Evolutionary conservation across 2,888 invertebrate genomes (phyloP).

Genomic region (Crepidodera aurea): DNA sequence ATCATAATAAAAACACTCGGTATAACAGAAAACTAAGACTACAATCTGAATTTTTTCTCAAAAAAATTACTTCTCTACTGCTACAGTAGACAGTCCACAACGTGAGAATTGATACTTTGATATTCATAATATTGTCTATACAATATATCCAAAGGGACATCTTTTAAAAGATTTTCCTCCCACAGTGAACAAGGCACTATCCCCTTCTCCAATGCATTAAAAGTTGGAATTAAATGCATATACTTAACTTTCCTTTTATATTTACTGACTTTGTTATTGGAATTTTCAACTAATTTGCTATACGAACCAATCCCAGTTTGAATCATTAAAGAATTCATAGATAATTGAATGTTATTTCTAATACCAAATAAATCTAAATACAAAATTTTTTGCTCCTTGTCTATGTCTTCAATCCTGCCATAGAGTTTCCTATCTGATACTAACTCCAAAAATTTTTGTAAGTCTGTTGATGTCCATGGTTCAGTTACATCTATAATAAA

Average conservation of each 20-base stretch:
- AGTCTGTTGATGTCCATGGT: slow-evolving; percentile 27
- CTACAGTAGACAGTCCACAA: too few species aligned
- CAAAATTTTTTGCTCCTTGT: slow-evolving; percentile 19
- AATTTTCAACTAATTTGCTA: slow-evolving; percentile 1
- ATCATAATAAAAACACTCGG: too few species aligned
- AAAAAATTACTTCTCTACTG: too few species aligned
- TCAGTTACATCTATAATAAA: slow-evolving; percentile 24
- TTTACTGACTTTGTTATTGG: slow-evolving; percentile 11
- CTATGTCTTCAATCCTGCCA: slow-evolving; percentile 23
- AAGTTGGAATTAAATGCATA: slow-evolving; percentile 33
- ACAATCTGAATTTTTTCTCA: too few species aligned
- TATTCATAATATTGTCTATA: slow-evolving; percentile 24
- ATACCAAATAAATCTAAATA: slow-evolving; percentile 21
- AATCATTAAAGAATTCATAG: slow-evolving; percentile 19
- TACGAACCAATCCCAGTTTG: slow-evolving; percentile 8
- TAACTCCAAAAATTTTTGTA: slow-evolving; percentile 21
- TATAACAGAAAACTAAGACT: too few species aligned
- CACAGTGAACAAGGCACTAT: slow-evolving; percentile 33
- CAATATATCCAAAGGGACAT: slow-evolving; percentile 31
- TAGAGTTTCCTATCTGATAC: slow-evolving; percentile 11
- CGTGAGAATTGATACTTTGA: not conserved
- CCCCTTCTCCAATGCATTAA: slow-evolving; percentile 29
- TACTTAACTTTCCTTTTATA: slow-evolving; percentile 30
- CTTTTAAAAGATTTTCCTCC: slow-evolving; percentile 33
- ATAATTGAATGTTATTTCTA: not conserved